Percentiles rank a stretch among this genome's conserved stretches.
phyloP scores from a whole-genome alignment of 1,140 invertebrate genomes.

The Theocolax elegans region DNA sequence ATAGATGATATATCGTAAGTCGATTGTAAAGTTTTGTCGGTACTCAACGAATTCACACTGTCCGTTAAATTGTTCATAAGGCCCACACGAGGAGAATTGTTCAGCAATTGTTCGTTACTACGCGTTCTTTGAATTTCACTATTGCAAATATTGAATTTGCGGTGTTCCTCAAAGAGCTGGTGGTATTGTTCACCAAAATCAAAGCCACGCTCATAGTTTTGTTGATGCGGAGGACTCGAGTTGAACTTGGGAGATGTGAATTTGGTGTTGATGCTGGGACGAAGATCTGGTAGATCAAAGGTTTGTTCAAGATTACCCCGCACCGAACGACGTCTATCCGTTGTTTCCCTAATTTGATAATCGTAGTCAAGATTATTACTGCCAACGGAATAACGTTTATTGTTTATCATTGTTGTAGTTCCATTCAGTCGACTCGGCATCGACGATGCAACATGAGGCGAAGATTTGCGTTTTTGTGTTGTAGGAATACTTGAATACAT shows the following conservation, averaged over 20 bases:
- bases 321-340: constrained; percentile 40
- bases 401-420: constrained; percentile 11
- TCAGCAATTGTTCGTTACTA: constrained; percentile 46
- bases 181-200: constrained; percentile 66
- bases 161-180: constrained; percentile 58
- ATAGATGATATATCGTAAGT: constrained; percentile 72
- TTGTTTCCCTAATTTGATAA: constrained; percentile 60
- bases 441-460: constrained; percentile 41
- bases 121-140: constrained; percentile 49
- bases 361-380: constrained; percentile 50
- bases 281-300: constrained; percentile 63
- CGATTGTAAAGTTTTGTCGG: constrained; percentile 48
- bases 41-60: constrained; percentile 49
- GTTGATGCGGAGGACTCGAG: constrained; percentile 35
- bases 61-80: constrained; percentile 47
- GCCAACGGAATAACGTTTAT: constrained; percentile 55
- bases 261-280: constrained; percentile 63
- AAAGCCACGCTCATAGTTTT: constrained; percentile 61
- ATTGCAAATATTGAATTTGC: constrained; percentile 38
- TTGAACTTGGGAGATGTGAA: constrained; percentile 54
- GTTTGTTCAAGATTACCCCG: constrained; percentile 50
- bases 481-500: constrained; percentile 49
- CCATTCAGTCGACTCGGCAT: constrained; percentile 29
- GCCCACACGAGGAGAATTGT: constrained; percentile 29
- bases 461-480: constrained; percentile 44